Evolutionary conservation across 2,888 invertebrate genomes (phyloP).

Genomic region (Drosophila seclusa): DNA sequence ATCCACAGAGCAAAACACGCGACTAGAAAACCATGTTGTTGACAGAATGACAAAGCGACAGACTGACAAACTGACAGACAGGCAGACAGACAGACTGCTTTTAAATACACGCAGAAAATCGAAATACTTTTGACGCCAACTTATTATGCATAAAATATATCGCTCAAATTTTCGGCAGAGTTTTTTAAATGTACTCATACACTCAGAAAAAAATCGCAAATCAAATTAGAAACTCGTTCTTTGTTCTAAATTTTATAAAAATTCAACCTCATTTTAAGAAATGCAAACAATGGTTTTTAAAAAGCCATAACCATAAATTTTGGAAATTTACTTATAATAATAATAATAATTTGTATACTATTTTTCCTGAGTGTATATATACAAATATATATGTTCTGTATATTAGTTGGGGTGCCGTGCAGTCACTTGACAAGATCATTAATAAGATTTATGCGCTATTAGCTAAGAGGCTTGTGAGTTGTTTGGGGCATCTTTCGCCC

Average conservation of each 20-base stretch:
- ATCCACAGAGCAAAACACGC: slow-evolving; percentile 53
- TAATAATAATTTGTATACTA: too few species aligned
- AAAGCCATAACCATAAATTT: background rate
- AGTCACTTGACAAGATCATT: slow-evolving; percentile 83
- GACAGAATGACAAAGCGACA: slow-evolving; percentile 16
- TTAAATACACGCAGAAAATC: background rate
- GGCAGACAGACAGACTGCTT: background rate
- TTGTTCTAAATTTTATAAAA: background rate
- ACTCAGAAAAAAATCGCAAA: background rate
- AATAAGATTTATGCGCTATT: slow-evolving; percentile 83
- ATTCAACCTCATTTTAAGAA: background rate
- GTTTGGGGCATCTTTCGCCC: background rate
- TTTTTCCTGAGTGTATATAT: background rate
- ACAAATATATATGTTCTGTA: background rate
- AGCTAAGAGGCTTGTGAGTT: slow-evolving; percentile 46
- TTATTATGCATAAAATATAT: background rate
- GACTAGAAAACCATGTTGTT: slow-evolving; percentile 5
- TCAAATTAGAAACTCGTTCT: too few species aligned
- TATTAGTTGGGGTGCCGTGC: slow-evolving; percentile 42
- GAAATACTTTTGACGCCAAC: background rate
- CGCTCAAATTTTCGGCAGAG: background rate
- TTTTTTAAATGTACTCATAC: background rate
- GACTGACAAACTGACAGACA: slow-evolving; percentile 18
- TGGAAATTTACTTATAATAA: too few species aligned
- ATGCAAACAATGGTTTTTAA: background rate